phyloP scores from a whole-genome alignment of 2,797 vertebrate genomes.

The Trematomus bernacchii region DNA sequence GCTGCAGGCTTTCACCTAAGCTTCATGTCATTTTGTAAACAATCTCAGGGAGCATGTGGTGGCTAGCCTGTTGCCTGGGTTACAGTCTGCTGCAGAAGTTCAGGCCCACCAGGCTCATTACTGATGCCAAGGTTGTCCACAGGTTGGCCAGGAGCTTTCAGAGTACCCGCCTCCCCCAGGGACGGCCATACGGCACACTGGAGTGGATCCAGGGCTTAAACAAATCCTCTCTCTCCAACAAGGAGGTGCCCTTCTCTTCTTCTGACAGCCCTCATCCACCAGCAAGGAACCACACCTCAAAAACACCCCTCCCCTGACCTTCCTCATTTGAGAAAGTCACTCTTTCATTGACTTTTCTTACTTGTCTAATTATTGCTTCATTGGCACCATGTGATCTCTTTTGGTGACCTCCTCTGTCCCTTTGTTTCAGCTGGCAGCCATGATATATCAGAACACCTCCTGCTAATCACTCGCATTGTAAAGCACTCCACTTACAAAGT shows the following conservation, averaged over 20 bases:
- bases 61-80: conserved; percentile 81
- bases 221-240: conserved; percentile 33
- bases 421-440: conserved; percentile 47
- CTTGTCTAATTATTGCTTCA: conserved; percentile 40
- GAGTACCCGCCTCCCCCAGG: conserved; percentile 54
- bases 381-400: conserved; percentile 25
- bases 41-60: conserved; percentile 71
- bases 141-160: conserved; percentile 73
- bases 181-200: conserved; percentile 64
- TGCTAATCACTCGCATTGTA: conserved; percentile 51
- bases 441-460: conserved; percentile 43
- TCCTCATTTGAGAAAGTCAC: conserved; percentile 41
- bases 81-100: conserved; percentile 77
- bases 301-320: conserved; percentile 21
- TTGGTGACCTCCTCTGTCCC: conserved; percentile 31
- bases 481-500: conserved; percentile 57
- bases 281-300: conserved; percentile 16
- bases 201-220: conserved; percentile 59
- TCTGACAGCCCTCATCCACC: conserved; percentile 27
- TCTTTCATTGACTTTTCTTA: conserved; percentile 34
- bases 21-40: conserved; percentile 77
- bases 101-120: conserved; percentile 74
- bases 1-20: conserved; percentile 49
- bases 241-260: conserved; percentile 36
- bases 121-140: conserved; percentile 79